Evolutionary conservation across 2,797 vertebrate genomes (phyloP).

Genomic region (Lagorchestes hirsutus): DNA sequence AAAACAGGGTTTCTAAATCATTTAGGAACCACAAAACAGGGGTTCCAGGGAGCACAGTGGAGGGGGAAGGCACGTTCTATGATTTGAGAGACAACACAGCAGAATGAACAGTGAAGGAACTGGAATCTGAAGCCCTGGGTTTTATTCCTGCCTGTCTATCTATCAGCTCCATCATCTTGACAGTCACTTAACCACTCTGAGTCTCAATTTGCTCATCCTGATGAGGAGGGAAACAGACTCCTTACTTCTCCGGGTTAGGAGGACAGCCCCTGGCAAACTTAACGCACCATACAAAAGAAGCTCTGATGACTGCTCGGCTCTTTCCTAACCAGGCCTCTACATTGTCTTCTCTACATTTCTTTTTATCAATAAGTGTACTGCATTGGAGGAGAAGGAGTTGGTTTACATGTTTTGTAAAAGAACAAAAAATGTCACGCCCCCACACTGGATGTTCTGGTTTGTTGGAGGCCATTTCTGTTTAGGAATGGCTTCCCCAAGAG

Average conservation of each 20-base stretch:
- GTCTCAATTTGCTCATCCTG: no score
- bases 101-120: no score
- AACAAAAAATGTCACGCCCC: background rate
- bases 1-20: background rate
- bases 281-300: background rate
- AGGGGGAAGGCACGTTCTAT: background rate
- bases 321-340: background rate
- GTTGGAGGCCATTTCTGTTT: background rate
- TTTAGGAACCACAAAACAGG: background rate
- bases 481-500: background rate
- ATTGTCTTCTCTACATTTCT: background rate
- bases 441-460: background rate
- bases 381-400: fast-evolving
- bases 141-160: no score
- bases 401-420: background rate
- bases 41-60: background rate
- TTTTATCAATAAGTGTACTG: background rate
- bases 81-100: background rate
- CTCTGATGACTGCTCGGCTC: background rate
- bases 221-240: background rate
- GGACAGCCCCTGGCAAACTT: background rate
- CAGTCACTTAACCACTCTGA: background rate
- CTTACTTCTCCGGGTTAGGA: background rate
- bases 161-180: background rate
- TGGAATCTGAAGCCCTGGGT: no score